A percentile compares a stretch with the other conserved stretches of the same genome.
phyloP scores from a whole-genome alignment of 64 coral and sea anemone species.

The Montipora capricornis region DNA sequence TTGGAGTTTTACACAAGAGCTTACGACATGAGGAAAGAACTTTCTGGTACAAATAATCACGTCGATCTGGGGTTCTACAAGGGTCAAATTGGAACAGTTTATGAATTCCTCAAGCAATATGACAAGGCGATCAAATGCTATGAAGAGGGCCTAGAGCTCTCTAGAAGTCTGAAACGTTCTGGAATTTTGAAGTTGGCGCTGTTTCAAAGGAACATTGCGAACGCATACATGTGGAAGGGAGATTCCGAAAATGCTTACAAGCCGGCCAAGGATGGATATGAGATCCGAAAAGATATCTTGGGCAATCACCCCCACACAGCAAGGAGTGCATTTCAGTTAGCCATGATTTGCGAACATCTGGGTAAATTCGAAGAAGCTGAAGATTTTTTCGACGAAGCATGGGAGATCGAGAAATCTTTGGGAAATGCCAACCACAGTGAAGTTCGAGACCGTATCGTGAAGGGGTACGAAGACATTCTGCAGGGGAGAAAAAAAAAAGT shows the following conservation, averaged over 20 bases:
- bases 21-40: constrained; percentile 25
- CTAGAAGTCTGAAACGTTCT: constrained; percentile 29
- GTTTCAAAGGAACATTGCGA: constrained; percentile 46
- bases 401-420: constrained; percentile 50
- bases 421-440: constrained; percentile 27
- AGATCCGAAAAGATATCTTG: constrained; percentile 29
- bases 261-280: constrained; percentile 6
- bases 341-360: neutral
- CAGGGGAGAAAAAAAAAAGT: neutral
- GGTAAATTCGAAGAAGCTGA: constrained; percentile 26
- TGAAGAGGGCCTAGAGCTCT: constrained; percentile 32
- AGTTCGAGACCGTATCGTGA: neutral
- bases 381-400: constrained; percentile 50
- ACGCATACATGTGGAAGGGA: constrained; percentile 10
- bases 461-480: neutral
- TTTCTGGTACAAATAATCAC: constrained; percentile 37
- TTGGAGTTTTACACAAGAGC: constrained; percentile 34
- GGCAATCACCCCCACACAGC: constrained; percentile 34
- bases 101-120: constrained; percentile 4
- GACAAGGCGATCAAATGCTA: constrained; percentile 17
- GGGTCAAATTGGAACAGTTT: constrained; percentile 46
- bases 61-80: constrained; percentile 31
- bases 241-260: constrained; percentile 5
- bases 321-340: constrained; percentile 44
- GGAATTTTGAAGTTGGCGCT: constrained; percentile 5